Conservation (phyloP, 2,888 invertebrate genomes). For the Mythimna pallens region DNA sequence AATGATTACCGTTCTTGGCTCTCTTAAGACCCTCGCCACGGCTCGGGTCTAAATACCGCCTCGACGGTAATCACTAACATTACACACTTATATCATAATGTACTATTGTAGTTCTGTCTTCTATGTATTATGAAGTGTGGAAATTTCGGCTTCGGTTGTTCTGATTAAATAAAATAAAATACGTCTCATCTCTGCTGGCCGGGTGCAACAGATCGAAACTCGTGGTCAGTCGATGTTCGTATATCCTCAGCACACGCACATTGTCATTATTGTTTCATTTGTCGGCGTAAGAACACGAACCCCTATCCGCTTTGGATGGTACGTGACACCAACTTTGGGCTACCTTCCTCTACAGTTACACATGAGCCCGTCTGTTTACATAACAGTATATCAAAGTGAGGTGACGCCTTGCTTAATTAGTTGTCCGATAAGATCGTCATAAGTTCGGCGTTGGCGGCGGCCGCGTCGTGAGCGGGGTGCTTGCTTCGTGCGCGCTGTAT, state of each 20-base stretch:
- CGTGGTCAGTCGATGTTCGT: background rate
- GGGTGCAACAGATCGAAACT: too few relatives aligned
- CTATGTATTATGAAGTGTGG: too few relatives aligned
- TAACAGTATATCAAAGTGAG: background rate
- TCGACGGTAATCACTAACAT: too few relatives aligned
- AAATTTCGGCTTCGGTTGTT: too few relatives aligned
- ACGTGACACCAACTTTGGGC: background rate
- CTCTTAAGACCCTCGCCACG: too few relatives aligned
- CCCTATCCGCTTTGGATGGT: background rate
- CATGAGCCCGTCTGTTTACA: background rate
- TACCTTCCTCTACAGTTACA: background rate
- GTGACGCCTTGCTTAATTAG: constrained; percentile 54
- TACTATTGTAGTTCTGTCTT: too few relatives aligned
- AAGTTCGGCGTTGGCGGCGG: constrained; percentile 43
- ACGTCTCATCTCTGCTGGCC: too few relatives aligned
- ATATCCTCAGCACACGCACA: background rate
- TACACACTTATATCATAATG: too few relatives aligned
- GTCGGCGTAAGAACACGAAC: background rate
- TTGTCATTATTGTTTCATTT: background rate
- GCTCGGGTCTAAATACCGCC: too few relatives aligned
- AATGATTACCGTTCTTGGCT: too few relatives aligned
- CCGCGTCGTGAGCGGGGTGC: constrained; percentile 66
- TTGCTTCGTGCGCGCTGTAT: constrained; percentile 67
- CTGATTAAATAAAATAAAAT: too few relatives aligned
- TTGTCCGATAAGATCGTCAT: constrained; percentile 51